Evolutionary conservation across 1,140 invertebrate genomes (phyloP).

Genomic region (Heliothis subflexa): DNA sequence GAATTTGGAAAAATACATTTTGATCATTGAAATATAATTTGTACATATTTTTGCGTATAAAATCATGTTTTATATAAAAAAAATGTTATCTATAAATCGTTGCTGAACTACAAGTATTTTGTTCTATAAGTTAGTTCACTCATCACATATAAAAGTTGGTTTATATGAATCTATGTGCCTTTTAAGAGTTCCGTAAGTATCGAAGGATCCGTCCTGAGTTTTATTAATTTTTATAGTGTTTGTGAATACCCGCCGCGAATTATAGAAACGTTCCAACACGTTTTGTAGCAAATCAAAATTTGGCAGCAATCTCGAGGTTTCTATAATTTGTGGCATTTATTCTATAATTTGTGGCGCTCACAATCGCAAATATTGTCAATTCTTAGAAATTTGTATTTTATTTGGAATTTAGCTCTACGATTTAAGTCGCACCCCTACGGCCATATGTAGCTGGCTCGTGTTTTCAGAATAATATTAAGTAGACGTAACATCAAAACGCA

Average conservation of each 20-base stretch:
- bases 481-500: too few species aligned
- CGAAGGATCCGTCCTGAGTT: constrained; percentile 44
- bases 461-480: background rate
- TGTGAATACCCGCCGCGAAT: background rate
- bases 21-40: too few species aligned
- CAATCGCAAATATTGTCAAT: constrained; percentile 11
- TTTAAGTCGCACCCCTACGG: constrained; percentile 17
- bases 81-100: background rate
- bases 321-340: constrained; percentile 4
- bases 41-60: background rate
- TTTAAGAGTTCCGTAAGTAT: constrained; percentile 48
- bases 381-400: background rate
- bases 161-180: constrained; percentile 38
- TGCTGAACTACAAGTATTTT: background rate
- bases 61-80: background rate
- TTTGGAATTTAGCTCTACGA: background rate
- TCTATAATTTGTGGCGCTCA: constrained; percentile 11
- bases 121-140: constrained; percentile 40
- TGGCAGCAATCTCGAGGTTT: background rate
- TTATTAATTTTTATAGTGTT: constrained; percentile 1
- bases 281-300: too few species aligned
- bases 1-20: too few species aligned
- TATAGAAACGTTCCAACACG: background rate
- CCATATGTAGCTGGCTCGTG: background rate
- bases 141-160: constrained; percentile 19